Evolutionary conservation across 2,113 vertebrate genomes (phyloP).

Genomic region (Pelusios castaneus): DNA sequence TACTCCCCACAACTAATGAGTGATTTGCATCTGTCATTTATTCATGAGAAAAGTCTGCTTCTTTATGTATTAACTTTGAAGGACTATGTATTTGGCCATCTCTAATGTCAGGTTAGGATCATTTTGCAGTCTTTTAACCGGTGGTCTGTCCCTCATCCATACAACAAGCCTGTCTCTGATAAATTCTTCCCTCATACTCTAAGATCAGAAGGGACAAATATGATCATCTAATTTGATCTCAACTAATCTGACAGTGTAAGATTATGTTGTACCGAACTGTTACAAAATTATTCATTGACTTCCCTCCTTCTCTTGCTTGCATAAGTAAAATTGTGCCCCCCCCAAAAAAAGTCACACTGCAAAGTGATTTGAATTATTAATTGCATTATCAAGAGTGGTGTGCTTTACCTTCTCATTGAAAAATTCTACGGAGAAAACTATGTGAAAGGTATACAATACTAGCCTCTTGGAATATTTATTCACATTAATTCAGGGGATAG

Average conservation of each 20-base stretch:
- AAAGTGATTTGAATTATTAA: neutral
- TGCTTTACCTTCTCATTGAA: slow-evolving; percentile 36
- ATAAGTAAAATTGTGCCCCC: neutral
- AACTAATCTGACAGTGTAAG: neutral
- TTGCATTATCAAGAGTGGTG: slow-evolving; percentile 15
- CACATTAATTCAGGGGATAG: slow-evolving; percentile 11
- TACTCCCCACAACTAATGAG: no score
- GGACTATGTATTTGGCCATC: no score
- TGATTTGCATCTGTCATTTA: no score
- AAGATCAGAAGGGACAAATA: no score
- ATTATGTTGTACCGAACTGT: neutral
- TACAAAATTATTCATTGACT: neutral
- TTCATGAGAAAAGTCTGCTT: no score
- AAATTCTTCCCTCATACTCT: no score
- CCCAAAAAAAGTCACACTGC: neutral
- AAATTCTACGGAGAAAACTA: slow-evolving; percentile 51
- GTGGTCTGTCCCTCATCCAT: no score
- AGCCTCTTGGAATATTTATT: slow-evolving; percentile 54
- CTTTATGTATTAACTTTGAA: no score
- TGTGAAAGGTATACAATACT: slow-evolving; percentile 41
- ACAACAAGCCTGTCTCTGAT: no score
- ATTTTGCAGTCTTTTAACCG: no score
- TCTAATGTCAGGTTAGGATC: no score
- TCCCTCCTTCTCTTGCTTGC: neutral
- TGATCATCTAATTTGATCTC: no score